Base-by-base conservation (phyloP, 2,797 vertebrate genomes). In the Phataginus tetradactyla region DNA sequence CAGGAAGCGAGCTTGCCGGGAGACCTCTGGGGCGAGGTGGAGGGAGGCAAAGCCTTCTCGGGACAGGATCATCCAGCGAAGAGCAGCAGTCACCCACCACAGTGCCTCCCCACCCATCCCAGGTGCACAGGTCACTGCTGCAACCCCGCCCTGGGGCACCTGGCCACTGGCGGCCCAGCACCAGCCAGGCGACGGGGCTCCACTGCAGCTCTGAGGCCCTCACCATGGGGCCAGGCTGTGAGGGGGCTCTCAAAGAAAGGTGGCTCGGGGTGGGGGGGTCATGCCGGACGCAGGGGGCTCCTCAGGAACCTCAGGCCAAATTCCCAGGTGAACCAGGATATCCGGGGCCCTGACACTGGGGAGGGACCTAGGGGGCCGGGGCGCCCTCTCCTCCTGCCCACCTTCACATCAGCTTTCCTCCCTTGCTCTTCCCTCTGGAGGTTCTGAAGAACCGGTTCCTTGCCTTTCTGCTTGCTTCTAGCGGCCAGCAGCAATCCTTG, bases 101-200 rank as follows among this genome's bases (percentile, higher is more conserved):
- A 5, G 1, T 45, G 20, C 64, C n/a, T 42, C 18, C n/a, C 23
- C 14, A 27, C 5, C 20, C 51, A 14, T 45, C 49, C 27, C 32
- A 32, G 4, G 0, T 17, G 53, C n/a, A 18, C 42, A 13, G 11
- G 32, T 75, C 14, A 25, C 29, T 9, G 34, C 42, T 14, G 37
- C 2, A 3, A 5, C 3, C 17, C 59, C 8, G 5, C 23, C 29
- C 1, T 29, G 1, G 14, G 79, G 32, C 15, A 12, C 17, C 34
- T 42, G 8, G 37, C 18, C 59, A 4, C 59, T 29, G 45, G 45
- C 12, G 45, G 45, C 45, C 45, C 45, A 45, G 45, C 45, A 45
- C 45, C 45, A 11, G 45, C 45, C 45, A 29, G 53, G 45, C 12
- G 34, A 37, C 20, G 4, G 45, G 51, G 34, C 4, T 74, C 23